Conservation (phyloP, 2,113 vertebrate species). For the Cheirogaleus medius region DNA sequence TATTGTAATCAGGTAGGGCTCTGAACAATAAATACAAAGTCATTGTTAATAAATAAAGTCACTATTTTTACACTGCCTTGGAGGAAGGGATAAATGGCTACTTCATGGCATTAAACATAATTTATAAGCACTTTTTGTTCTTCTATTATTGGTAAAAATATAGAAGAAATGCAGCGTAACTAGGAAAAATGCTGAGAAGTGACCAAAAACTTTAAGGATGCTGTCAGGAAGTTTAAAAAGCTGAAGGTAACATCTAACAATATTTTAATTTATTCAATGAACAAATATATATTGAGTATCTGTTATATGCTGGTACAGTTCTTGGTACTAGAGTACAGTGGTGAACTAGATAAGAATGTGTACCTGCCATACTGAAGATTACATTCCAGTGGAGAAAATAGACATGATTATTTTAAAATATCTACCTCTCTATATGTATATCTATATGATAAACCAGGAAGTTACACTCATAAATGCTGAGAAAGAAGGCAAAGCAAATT, state of each 20-base stretch:
- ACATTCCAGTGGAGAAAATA: not conserved
- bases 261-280: not conserved
- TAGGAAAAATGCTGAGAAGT: not conserved
- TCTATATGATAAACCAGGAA: not conserved
- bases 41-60: not conserved
- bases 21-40: not conserved
- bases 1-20: not conserved
- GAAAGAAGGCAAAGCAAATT: not conserved
- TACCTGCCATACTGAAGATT: not conserved
- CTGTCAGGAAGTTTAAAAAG: not conserved
- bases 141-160: not conserved
- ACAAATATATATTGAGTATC: not conserved
- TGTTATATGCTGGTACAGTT: not conserved
- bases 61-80: not conserved
- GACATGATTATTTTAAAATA: not conserved
- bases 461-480: not conserved
- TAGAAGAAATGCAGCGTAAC: not conserved
- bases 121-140: not conserved
- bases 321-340: not conserved
- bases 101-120: not conserved
- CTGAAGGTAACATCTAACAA: not conserved
- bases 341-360: not conserved
- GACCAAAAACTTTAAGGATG: not conserved
- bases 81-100: not conserved
- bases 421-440: not conserved